phyloP scores from a whole-genome alignment of 1,140 invertebrate genomes.

The Lethocerus indicus region DNA sequence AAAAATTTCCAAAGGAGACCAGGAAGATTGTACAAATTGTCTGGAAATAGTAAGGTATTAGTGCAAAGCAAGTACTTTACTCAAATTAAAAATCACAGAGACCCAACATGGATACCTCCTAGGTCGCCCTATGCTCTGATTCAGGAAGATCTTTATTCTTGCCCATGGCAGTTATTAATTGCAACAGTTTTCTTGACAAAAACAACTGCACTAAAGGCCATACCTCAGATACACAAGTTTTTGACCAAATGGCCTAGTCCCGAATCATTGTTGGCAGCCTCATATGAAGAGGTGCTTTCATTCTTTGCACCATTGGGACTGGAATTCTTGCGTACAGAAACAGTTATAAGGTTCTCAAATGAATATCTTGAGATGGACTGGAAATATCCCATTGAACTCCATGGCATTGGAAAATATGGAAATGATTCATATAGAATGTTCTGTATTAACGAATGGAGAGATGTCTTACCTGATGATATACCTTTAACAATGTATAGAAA shows the following conservation, averaged over 20 bases:
- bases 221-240: constrained; percentile 31
- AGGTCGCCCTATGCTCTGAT: constrained; percentile 33
- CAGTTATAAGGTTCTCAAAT: constrained; percentile 32
- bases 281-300: constrained; percentile 24
- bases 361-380: constrained; percentile 35
- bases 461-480: constrained; percentile 30
- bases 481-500: constrained; percentile 32
- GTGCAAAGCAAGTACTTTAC: constrained; percentile 8
- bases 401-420: constrained; percentile 41
- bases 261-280: constrained; percentile 24
- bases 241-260: constrained; percentile 30
- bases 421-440: constrained; percentile 40
- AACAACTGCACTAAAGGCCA: constrained; percentile 25
- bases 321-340: constrained; percentile 28
- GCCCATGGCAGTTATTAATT: constrained; percentile 36
- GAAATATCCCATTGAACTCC: constrained; percentile 35
- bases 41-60: constrained; percentile 1
- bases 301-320: constrained; percentile 30
- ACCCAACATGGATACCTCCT: constrained; percentile 32
- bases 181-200: constrained; percentile 30
- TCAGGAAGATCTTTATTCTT: constrained; percentile 33
- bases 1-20: background rate
- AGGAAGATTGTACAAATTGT: background rate
- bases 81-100: background rate
- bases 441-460: constrained; percentile 37